Evolutionary conservation across 2,888 invertebrate species (phyloP).

Genomic region (Leptopilina syphax): DNA sequence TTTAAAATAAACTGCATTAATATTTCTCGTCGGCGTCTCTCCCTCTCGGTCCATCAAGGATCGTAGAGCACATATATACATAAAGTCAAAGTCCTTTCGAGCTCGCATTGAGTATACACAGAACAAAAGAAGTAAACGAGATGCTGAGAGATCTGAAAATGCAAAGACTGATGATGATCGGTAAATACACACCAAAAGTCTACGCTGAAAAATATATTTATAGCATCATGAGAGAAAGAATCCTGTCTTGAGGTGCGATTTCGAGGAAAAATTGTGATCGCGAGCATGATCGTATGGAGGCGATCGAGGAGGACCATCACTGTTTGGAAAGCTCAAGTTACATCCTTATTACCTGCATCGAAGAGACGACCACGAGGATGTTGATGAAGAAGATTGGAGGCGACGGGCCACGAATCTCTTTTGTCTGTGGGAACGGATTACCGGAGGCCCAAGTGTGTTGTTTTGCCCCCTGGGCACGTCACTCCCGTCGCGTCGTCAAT

Average conservation of each 20-base stretch:
- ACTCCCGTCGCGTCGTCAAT: slow-evolving; percentile 62
- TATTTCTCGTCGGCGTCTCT: background rate
- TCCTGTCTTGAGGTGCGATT: background rate
- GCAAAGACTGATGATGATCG: too few relatives aligned
- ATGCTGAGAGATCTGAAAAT: too few relatives aligned
- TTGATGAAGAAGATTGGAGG: slow-evolving; percentile 70
- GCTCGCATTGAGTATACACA: too few relatives aligned
- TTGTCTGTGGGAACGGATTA: slow-evolving; percentile 75
- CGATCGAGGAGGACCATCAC: slow-evolving; percentile 47
- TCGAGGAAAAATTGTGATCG: slow-evolving; percentile 32
- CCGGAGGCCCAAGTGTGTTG: slow-evolving; percentile 61
- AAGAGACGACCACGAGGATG: slow-evolving; percentile 63
- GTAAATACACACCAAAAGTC: background rate
- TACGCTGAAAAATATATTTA: too few relatives aligned
- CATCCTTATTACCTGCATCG: slow-evolving; percentile 74
- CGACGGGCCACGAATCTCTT: slow-evolving; percentile 73
- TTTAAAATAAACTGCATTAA: slow-evolving; percentile 37
- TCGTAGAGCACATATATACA: too few relatives aligned
- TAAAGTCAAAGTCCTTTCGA: slow-evolving; percentile 10
- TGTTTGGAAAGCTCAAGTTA: slow-evolving; percentile 71
- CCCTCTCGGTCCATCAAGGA: background rate
- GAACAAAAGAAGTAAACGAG: too few relatives aligned
- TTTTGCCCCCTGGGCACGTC: slow-evolving; percentile 65
- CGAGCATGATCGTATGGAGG: slow-evolving; percentile 43
- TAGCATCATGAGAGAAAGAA: too few relatives aligned